Evolutionary conservation across 2,797 vertebrate genomes (phyloP).

Genomic region (Malacoctenus gilli): DNA sequence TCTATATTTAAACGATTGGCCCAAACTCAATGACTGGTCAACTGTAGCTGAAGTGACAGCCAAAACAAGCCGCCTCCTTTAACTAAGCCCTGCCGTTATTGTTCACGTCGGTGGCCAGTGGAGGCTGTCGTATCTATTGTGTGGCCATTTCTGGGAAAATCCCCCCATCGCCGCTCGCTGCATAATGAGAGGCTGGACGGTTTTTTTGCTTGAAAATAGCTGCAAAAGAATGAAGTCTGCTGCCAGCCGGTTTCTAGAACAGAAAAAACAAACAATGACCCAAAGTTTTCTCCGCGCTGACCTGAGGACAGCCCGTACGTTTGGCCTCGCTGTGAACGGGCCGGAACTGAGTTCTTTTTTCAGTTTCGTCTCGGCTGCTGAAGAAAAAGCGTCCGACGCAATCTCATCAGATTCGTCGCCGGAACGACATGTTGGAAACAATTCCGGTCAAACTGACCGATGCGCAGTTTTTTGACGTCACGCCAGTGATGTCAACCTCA

Average conservation of each 20-base stretch:
- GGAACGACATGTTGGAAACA: too few species aligned
- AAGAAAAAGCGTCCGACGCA: neutral
- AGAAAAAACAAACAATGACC: slow-evolving; percentile 51
- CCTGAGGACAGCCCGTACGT: slow-evolving; percentile 19
- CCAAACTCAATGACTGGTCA: slow-evolving; percentile 51
- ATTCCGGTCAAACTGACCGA: too few species aligned
- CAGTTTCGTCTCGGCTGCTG: neutral
- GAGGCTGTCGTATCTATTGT: slow-evolving; percentile 51
- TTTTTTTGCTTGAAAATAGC: slow-evolving; percentile 62
- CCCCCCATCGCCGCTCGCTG: slow-evolving; percentile 51
- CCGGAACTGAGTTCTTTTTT: slow-evolving; percentile 21
- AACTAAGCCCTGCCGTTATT: slow-evolving; percentile 43
- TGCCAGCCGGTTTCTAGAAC: slow-evolving; percentile 43
- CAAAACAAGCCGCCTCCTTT: slow-evolving; percentile 21
- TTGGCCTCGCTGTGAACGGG: slow-evolving; percentile 13
- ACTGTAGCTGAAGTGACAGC: slow-evolving; percentile 33
- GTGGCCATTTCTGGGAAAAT: slow-evolving; percentile 67
- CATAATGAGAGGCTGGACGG: slow-evolving; percentile 72
- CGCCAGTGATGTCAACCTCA: too few species aligned
- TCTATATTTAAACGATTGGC: slow-evolving; percentile 28
- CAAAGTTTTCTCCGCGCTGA: slow-evolving; percentile 40
- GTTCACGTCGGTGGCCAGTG: slow-evolving; percentile 25
- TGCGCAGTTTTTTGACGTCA: too few species aligned
- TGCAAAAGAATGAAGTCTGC: slow-evolving; percentile 44
- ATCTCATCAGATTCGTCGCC: too few species aligned